phyloP scores from a whole-genome alignment of 1,140 invertebrate species.

The Meloidogyne exigua region DNA sequence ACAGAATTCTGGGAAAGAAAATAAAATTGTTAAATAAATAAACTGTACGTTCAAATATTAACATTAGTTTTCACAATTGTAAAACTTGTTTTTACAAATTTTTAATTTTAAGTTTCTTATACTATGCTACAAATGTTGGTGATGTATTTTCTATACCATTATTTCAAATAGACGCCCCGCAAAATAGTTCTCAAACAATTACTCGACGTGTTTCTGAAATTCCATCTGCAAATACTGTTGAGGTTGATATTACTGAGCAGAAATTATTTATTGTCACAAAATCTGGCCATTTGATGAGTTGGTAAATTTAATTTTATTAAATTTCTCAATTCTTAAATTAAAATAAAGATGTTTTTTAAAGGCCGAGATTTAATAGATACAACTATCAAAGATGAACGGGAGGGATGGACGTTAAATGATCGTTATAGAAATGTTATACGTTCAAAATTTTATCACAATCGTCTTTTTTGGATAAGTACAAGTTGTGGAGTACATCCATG shows the following conservation, averaged over 20 bases:
- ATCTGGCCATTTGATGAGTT: constrained; percentile 40
- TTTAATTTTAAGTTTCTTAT: constrained; percentile 30
- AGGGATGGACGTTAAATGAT: constrained; percentile 28
- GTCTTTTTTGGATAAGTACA: constrained; percentile 53
- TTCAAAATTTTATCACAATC: constrained; percentile 29
- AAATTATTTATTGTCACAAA: constrained; percentile 41
- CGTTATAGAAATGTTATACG: constrained; percentile 41
- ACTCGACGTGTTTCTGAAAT: constrained; percentile 45
- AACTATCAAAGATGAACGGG: constrained; percentile 45
- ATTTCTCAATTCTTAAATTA: not conserved
- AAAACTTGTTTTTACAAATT: constrained; percentile 10
- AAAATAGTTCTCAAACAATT: constrained; percentile 37
- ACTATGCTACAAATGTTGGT: constrained; percentile 43
- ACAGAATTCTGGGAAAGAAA: not conserved
- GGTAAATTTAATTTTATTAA: not conserved
- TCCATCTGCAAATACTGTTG: constrained; percentile 35
- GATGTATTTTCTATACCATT: constrained; percentile 49
- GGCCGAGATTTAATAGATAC: constrained; percentile 41
- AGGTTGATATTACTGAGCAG: constrained; percentile 41
- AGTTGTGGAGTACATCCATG: constrained; percentile 50
- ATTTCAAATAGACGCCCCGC: constrained; percentile 44
- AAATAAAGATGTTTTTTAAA: not conserved
- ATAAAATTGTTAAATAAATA: not conserved
- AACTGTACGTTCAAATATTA: not conserved
- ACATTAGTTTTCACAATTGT: not conserved